Base-by-base conservation (phyloP, 2,888 invertebrate species). In the Apodemia mormo region DNA sequence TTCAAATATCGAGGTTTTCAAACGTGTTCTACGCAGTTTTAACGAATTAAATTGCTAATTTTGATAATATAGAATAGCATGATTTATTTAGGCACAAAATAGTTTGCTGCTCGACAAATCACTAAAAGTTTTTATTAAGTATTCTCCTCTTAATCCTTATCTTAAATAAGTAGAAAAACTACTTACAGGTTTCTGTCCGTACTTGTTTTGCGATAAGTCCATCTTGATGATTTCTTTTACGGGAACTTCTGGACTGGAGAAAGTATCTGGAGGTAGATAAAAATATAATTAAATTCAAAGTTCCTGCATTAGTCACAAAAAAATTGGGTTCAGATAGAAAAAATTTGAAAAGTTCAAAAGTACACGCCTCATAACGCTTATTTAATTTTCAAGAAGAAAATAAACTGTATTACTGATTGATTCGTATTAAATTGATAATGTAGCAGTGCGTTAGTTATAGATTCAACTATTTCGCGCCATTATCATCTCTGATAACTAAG, bases 1-100 rank as follows among this genome's bases (percentile, higher is more conserved):
- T 56, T 56, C 22, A 56, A 56, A 56, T 56, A n/a, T 56, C 56
- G 22, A 56, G 14, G 56, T 56, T 6, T 6, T 9, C 56, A 56
- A 56, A 56, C 56, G 56, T 56, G 22, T 56, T 56, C 56, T 56
- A 56, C 56, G 56, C 56, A 14, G 56, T 56, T 45, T 45, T 45
- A 45, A 45, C 9, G 5, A 45, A 45, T 45, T 45, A 45, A 45
- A 45, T 45, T 45, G 45, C 45, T 45, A 8, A 45, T 45, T 45
- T 22, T 22, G 22, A 45, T 45, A 45, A 45, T 45, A 45, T 45
- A 45, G 45, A 45, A 45, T 1, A 56, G 56, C 56, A 22, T 56
- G 56, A 56, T 56, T 56, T 56, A 56, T 56, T 56, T 56, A 14
- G 22, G 58, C 8, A 30, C 5, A 58, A 58, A 58, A n/a, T 58